Base-by-base conservation (phyloP, 2,888 invertebrate species). In the Drepanosiphum platanoidis region DNA sequence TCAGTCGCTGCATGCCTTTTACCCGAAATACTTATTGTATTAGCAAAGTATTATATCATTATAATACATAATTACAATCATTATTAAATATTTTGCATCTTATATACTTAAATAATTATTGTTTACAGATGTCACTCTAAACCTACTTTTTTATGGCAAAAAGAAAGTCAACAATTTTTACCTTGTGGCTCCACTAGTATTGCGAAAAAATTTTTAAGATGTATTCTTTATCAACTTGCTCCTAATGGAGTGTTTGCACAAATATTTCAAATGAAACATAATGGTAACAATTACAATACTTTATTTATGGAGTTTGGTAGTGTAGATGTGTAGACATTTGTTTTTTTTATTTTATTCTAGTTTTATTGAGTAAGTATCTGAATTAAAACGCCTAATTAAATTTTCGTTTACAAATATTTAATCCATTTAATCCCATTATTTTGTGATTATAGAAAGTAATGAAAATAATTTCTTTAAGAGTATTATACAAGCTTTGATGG, bases 231-330 rank as follows among this genome's bases (percentile, higher is more conserved):
- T 89, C 98, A 99, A 90, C 91, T 99, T 83, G 97, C 98, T 0
- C 97, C 98, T 0, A 97, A 99, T 90, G 97, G 98, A 87, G 95
- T 99, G 87, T 99, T 99, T 90, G 92, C 96, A 87, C 98, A 99
- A 91, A 94, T 99, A 89, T 98, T 99, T 90, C 94, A 97, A 90
- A 96, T 96, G 22, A 93, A 95, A 89, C 94, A 95, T 32, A 86
- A 68, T 66, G 87, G 87, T 87, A 77, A 86, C 72, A 61, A 39
- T 84, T 7, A 42, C n/a, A 42, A 61, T 36, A 36, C 27, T 58
- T 80, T 15, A 52, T 27, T 61, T 9, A 75, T 68, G 34, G 22
- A 52, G 22, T 3, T 5, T 5, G 15, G 22, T 18, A 52, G 22
- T 18, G 22, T 4, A 61, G 22, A 61, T 27, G 0, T 61, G 5